Evolutionary conservation across 1,140 invertebrate species (phyloP).

Genomic region (Vollenhovia emeryi): DNA sequence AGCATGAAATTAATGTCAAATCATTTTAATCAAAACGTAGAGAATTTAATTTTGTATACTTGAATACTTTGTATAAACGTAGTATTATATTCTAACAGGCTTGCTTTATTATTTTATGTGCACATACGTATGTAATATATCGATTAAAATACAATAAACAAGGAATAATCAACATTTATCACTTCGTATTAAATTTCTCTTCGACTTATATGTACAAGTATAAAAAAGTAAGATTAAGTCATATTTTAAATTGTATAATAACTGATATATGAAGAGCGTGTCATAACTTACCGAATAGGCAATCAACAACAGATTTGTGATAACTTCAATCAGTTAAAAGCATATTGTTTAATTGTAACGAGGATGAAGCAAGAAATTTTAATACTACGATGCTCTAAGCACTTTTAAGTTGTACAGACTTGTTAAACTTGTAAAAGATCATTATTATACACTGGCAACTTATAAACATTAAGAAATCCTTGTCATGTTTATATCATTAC

Average conservation of each 20-base stretch:
- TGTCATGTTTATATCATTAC: neutral
- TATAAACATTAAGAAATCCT: slow-evolving; percentile 10
- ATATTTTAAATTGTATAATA: neutral
- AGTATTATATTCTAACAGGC: neutral
- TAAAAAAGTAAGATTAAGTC: neutral
- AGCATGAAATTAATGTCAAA: slow-evolving; percentile 12
- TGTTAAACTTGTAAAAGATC: slow-evolving; percentile 13
- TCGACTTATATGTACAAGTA: neutral
- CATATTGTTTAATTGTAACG: neutral
- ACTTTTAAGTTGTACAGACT: slow-evolving; percentile 7
- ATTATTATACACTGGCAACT: neutral
- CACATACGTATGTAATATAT: slow-evolving; percentile 41
- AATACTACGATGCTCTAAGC: neutral
- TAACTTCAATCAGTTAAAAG: neutral
- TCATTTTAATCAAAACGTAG: slow-evolving; percentile 20
- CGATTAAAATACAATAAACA: slow-evolving; percentile 29
- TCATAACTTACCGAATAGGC: neutral
- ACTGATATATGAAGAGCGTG: neutral
- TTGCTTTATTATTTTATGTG: slow-evolving; percentile 30
- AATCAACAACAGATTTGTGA: neutral
- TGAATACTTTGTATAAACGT: slow-evolving; percentile 17
- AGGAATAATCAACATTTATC: slow-evolving; percentile 16
- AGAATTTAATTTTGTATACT: slow-evolving; percentile 34
- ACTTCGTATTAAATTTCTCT: slow-evolving; percentile 11
- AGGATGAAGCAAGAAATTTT: neutral